A percentile compares a stretch with the other conserved stretches of the same genome.
Evolutionary conservation across 2,113 vertebrate species (phyloP).

Genomic region (Phylloscopus trochiloides): DNA sequence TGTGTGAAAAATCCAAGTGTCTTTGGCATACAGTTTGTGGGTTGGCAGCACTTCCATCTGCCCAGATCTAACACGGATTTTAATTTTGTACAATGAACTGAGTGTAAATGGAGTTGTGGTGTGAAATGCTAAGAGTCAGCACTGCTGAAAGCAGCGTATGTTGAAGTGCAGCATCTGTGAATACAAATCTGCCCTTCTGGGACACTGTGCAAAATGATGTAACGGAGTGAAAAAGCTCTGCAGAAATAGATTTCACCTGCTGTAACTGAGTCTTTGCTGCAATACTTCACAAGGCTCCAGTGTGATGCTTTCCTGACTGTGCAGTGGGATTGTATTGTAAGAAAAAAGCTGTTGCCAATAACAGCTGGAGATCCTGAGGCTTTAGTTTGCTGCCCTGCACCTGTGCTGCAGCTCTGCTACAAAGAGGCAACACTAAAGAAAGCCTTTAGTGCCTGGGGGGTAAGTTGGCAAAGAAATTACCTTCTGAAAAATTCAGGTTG

Average conservation of each 20-base stretch:
- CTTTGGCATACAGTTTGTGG: neutral
- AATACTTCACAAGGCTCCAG: neutral
- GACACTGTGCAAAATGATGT: conserved; percentile 76
- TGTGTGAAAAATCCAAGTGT: neutral
- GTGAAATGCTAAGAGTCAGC: conserved; percentile 20
- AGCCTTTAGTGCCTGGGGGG: neutral
- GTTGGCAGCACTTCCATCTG: neutral
- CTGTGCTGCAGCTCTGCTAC: neutral
- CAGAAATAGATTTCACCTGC: neutral
- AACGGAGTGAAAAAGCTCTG: conserved; percentile 73
- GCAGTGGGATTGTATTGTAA: neutral
- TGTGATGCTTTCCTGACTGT: neutral
- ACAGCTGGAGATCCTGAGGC: neutral
- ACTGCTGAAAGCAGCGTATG: neutral
- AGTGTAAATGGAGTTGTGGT: neutral
- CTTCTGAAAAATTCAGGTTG: neutral
- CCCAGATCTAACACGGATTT: neutral
- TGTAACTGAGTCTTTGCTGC: neutral
- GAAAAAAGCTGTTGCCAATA: neutral
- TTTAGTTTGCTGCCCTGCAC: neutral
- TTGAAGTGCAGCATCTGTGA: neutral
- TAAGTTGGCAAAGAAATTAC: conserved; percentile 8
- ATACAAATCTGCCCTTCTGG: conserved; percentile 65
- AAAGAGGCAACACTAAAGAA: neutral
- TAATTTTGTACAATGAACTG: neutral